Evolutionary conservation across 2,888 invertebrate species (phyloP).

Genomic region (Macrosiphum euphorbiae): DNA sequence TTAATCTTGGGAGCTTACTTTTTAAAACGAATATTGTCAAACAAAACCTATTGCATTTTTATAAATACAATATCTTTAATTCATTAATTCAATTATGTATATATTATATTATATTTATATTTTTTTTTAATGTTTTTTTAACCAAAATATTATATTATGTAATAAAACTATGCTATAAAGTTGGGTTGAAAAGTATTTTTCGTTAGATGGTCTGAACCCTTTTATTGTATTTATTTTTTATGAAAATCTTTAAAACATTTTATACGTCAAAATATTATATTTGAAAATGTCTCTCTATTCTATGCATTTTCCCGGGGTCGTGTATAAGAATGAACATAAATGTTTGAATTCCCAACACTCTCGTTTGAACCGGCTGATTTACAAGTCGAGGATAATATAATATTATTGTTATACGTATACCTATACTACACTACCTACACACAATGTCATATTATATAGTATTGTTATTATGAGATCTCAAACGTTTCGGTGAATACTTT

Average conservation of each 20-base stretch:
- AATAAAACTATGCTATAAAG: not conserved
- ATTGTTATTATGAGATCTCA: not conserved
- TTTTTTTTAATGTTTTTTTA: not conserved
- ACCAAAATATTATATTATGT: not conserved
- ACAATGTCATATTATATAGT: not conserved
- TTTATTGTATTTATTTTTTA: not conserved
- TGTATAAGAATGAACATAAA: slow-evolving; percentile 15
- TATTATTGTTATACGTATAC: not conserved
- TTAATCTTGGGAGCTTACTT: not conserved
- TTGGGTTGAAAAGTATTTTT: not conserved
- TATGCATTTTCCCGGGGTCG: not conserved
- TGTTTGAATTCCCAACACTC: not conserved
- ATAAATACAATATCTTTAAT: not conserved
- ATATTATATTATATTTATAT: not conserved
- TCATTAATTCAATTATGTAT: not conserved
- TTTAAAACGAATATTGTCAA: not conserved
- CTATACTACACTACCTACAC: not conserved
- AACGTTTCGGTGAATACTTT: not conserved
- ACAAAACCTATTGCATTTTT: not conserved
- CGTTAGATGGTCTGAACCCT: not conserved
- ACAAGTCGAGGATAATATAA: not conserved
- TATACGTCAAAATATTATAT: not conserved
- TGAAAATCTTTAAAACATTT: not conserved
- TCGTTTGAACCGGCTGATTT: not conserved
- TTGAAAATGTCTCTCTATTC: not conserved